Evolutionary conservation across 2,113 vertebrate genomes (phyloP).

Genomic region (Crotophaga sulcirostris): DNA sequence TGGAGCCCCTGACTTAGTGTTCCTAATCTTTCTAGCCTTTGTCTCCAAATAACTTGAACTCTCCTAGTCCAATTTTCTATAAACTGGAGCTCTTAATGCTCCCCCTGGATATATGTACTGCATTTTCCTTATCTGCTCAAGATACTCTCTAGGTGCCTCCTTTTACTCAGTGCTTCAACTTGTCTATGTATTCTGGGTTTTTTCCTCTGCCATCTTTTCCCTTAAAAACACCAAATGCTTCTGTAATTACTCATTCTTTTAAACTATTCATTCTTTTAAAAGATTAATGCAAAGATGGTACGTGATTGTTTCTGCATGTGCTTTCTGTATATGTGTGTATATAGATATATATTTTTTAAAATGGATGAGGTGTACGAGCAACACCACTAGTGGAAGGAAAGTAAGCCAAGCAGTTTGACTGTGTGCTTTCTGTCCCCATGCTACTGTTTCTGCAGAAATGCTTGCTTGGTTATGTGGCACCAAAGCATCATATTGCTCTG

Average conservation of each 20-base stretch:
- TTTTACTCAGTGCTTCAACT: neutral
- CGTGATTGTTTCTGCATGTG: neutral
- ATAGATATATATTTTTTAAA: neutral
- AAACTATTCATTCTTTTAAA: neutral
- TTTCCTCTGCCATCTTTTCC: neutral
- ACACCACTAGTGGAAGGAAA: neutral
- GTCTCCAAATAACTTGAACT: neutral
- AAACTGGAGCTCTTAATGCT: neutral
- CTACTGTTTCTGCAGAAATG: neutral
- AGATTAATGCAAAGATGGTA: neutral
- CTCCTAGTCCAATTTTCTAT: neutral
- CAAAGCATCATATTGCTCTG: rapidly evolving
- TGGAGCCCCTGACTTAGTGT: neutral
- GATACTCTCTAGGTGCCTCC: neutral
- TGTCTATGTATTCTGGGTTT: no score
- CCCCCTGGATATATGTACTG: neutral
- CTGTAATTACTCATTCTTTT: neutral
- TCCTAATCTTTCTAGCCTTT: neutral
- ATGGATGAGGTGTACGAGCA: neutral
- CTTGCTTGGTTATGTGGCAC: neutral
- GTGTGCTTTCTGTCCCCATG: neutral
- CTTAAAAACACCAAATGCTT: neutral
- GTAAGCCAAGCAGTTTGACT: neutral
- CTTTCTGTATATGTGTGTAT: neutral
- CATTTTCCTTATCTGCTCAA: neutral